These are phyloP conservation scores for Hylaea fasciaria DNA, from an alignment of 2,888 invertebrate species.

Conservation along the genomic window DNA sequence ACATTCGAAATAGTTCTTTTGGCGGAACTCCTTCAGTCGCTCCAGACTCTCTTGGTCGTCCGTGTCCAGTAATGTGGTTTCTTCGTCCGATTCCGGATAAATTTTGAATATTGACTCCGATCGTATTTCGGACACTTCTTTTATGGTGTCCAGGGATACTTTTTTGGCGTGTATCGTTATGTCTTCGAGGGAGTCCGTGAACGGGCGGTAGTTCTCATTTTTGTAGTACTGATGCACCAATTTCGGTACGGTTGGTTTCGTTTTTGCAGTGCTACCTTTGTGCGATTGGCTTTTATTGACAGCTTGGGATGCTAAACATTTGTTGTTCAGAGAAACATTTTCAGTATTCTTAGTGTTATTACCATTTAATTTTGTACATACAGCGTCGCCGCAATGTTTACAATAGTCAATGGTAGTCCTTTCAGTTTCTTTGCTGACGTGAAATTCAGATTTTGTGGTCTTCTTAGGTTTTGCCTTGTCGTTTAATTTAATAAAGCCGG, in stretches of 20 bases:
- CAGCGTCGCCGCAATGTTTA: constrained; percentile 63
- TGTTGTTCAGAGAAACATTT: not conserved
- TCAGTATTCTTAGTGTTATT: no score
- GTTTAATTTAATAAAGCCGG: constrained; percentile 49
- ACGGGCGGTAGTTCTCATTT: constrained; percentile 66
- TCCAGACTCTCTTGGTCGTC: constrained; percentile 45
- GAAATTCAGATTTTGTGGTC: constrained; percentile 65
- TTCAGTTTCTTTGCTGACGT: constrained; percentile 44
- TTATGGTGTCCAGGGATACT: constrained; percentile 63
- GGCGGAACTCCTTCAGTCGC: constrained; percentile 78
- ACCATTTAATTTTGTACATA: not conserved
- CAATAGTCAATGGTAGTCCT: constrained; percentile 45
- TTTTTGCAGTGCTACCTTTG: constrained; percentile 13
- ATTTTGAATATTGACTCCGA: constrained; percentile 50
- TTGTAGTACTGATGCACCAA: constrained; percentile 66
- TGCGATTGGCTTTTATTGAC: not conserved
- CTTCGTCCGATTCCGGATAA: constrained; percentile 54
- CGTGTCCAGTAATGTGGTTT: constrained; percentile 49
- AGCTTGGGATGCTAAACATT: not conserved
- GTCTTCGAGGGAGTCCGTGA: constrained; percentile 59
- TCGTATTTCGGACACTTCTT: constrained; percentile 60
- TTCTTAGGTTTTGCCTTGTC: constrained; percentile 52
- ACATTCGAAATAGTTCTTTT: constrained; percentile 86
- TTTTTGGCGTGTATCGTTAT: constrained; percentile 49
- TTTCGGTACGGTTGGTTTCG: constrained; percentile 34